A percentile compares a stretch with the other conserved stretches of the same genome.
Conservation (phyloP, 1,140 invertebrate species). For the Meteorus sp. region DNA sequence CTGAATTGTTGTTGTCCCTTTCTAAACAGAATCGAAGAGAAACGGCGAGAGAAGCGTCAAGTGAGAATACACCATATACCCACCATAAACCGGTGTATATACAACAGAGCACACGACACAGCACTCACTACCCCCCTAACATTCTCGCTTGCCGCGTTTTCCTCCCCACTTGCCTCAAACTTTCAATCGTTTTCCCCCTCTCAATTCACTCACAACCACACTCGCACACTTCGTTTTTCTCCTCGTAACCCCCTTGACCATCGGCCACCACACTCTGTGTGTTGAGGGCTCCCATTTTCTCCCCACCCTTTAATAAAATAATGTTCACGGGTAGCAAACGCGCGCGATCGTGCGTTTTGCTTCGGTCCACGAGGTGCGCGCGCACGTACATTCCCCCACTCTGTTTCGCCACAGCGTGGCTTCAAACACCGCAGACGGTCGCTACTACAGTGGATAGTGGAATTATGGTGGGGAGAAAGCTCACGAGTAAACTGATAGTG, state of each 20-base stretch:
- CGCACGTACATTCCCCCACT: slow-evolving; percentile 7
- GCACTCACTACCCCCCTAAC: neutral
- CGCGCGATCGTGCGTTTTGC: slow-evolving; percentile 19
- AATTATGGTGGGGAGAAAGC: slow-evolving; percentile 5
- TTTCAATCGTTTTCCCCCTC: neutral
- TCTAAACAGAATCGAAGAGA: too few species aligned
- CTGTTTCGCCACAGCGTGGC: slow-evolving; percentile 5
- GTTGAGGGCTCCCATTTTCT: slow-evolving; percentile 30
- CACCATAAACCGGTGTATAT: too few species aligned
- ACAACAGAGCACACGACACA: neutral
- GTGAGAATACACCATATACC: too few species aligned
- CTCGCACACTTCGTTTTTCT: slow-evolving; percentile 9
- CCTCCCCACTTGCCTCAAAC: neutral
- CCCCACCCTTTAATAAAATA: slow-evolving; percentile 23
- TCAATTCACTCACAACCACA: too few species aligned
- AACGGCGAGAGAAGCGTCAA: too few species aligned
- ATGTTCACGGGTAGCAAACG: too few species aligned
- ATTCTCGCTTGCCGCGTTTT: neutral
- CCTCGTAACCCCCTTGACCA: slow-evolving; percentile 10
- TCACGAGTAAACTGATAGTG: too few species aligned
- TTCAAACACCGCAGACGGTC: slow-evolving; percentile 1
- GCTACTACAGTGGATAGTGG: too few species aligned
- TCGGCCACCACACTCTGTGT: slow-evolving; percentile 6
- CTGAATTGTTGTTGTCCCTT: too few species aligned
- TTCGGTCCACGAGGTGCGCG: slow-evolving; percentile 35